phyloP scores from a whole-genome alignment of 2,888 invertebrate species.

The Abrostola tripartita region DNA sequence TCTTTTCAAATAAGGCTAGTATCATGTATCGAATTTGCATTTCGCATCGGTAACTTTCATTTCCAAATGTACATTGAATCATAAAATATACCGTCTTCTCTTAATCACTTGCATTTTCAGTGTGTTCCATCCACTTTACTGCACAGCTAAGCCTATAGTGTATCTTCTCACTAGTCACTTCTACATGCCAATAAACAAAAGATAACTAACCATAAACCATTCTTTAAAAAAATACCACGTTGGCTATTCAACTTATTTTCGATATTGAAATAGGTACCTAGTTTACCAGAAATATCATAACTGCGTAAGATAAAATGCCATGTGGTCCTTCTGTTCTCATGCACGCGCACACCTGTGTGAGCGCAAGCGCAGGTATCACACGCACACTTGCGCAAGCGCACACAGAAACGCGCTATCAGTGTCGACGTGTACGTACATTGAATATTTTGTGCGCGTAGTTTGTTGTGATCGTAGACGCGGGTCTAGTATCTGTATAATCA shows the following conservation, averaged over 20 bases:
- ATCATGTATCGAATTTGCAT: no score
- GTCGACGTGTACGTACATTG: not conserved
- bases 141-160: no score
- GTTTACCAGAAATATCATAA: slow-evolving; percentile 1
- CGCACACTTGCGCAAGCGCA: slow-evolving; percentile 25
- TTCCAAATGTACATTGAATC: no score
- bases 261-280: not conserved
- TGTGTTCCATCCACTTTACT: no score
- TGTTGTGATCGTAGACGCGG: slow-evolving; percentile 41
- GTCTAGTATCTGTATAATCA: slow-evolving; percentile 13
- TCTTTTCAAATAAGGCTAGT: no score
- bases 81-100: no score
- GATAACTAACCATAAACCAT: no score
- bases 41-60: no score
- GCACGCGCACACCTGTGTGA: slow-evolving; percentile 44
- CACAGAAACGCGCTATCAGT: slow-evolving; percentile 8
- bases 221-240: no score
- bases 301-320: slow-evolving; percentile 10
- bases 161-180: no score
- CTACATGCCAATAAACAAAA: no score
- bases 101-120: no score
- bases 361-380: slow-evolving; percentile 49
- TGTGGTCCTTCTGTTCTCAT: slow-evolving; percentile 9
- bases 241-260: not conserved
- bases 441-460: slow-evolving; percentile 37